These are phyloP conservation scores for Gymnothorax javanicus DNA, from an alignment of 2,797 vertebrate species.

Conservation along the genomic window DNA sequence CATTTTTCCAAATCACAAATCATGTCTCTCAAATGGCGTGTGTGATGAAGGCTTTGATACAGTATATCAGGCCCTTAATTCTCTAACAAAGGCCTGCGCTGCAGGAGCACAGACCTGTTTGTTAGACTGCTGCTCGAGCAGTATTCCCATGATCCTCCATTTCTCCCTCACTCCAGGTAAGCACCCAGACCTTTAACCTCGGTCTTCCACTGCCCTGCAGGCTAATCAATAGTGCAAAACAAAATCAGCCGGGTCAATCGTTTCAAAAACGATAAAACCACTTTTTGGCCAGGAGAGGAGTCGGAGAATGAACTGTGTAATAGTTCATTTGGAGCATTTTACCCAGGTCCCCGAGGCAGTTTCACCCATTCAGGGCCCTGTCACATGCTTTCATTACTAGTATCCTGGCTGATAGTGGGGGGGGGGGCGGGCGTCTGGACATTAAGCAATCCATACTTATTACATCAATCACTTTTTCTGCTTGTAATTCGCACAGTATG, in stretches of 20 bases:
- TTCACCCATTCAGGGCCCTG: constrained; percentile 60
- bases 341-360: constrained; percentile 59
- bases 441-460: constrained; percentile 79
- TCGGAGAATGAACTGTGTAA: constrained; percentile 46
- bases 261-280: constrained; percentile 60
- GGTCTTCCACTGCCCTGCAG: constrained; percentile 53
- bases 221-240: constrained; percentile 67
- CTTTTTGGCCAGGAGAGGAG: constrained; percentile 50
- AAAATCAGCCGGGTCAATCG: constrained; percentile 64
- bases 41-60: no score
- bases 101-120: constrained; percentile 61
- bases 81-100: constrained; percentile 51
- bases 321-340: constrained; percentile 68
- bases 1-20: no score
- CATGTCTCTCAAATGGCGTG: no score
- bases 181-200: constrained; percentile 61
- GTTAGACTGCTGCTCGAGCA: constrained; percentile 34
- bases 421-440: constrained; percentile 63
- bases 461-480: constrained; percentile 64
- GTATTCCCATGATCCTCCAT: constrained; percentile 29
- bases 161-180: constrained; percentile 54
- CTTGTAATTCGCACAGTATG: constrained; percentile 79
- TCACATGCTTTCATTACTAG: constrained; percentile 50
- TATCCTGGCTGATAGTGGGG: constrained; percentile 38
- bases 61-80: constrained; percentile 24